Base-by-base conservation (phyloP, 1,140 invertebrate species). In the Trichoplusia ni region DNA sequence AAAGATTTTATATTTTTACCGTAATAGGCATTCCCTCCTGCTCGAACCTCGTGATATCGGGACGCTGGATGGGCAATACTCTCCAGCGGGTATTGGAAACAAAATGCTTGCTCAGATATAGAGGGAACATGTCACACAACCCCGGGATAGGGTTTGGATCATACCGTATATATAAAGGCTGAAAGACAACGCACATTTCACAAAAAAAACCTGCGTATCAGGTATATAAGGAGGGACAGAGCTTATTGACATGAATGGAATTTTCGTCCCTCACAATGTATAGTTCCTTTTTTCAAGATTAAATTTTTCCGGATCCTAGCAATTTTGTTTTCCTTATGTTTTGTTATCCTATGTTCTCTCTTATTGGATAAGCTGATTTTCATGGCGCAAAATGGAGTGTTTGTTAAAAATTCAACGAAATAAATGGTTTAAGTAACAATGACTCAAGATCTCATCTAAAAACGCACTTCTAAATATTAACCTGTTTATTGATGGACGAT, bases 21-120 rank as follows among this genome's bases (percentile, higher is more conserved):
- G 51, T 51, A 31, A 90, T 71, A 14, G 73, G 71, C 11, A 69
- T 67, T 13, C 81, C 87, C 63, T 89, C 84, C 54, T 81, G 79
- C 49, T 90, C 87, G 49, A 89, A 89, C 35, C 87, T 74, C 0
- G 87, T 84, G 8, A 85, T 78, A 49, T 83, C 60, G 2, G 79
- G 72, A 6, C 46, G 58, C 53, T 83, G 83, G 4, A 70, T 53
- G 6, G 87, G 84, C 35, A 90, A 61, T 23, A 87, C 71, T 9
- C 87, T 79, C 87, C 86, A 90, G 42, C 87, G 75, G 4, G 84
- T 81, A 59, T 86, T 90, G 16, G 80, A 78, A n/a, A 89, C 86
- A 29, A 76, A 69, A 71, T 86, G 72, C 62, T 86, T 79, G 47
- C 84, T 89, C 38, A 90, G 70, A 58, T 85, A 87, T 16, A 90